Evolutionary conservation across 1,140 invertebrate genomes (phyloP), one percentile per base, ranked within the genome.

Genomic region (Tetraneura akinire): DNA sequence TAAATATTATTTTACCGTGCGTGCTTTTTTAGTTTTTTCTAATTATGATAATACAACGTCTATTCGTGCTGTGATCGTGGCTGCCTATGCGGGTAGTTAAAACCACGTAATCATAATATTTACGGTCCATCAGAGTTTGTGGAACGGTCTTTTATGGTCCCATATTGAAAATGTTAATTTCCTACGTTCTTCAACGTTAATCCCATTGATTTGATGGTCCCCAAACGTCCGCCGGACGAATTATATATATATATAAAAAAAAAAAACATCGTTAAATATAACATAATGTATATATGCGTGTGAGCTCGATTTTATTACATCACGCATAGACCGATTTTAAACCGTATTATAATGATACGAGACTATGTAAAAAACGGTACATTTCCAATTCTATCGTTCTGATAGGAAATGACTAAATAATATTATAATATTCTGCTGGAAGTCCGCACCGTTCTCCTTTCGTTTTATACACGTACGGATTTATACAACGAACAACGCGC

Each of bases 151-250:
- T 74, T 53, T 74, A 73, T 29, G 13, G 14, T 13, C n/a, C n/a
- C n/a, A 37, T 8, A 45, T 68, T 68, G 37, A 68, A 66, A 45
- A 68, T 68, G 64, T 68, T 68, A 68, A 68, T 68, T 68, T 45
- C n/a, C 37, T 68, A 23, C 64, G 21, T 68, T 32, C 11, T 68
- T 42, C 21, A 66, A n/a, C 23, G 64, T 68, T 68, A 68, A 45
- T 68, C 37, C 37, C 14, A 45, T 68, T 42, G 64, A 45, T 68
- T 68, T 21, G n/a, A 37, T 18, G 29, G 29, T 71, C 47, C 47
- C n/a, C 71, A 57, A 51, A 74, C 42, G 71, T 51, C 42, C 64
- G n/a, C 21, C n/a, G 14, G 32, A 62, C 18, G 60, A n/a, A 42
- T 45, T 45, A 68, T n/a, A n/a, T n/a, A n/a, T n/a, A n/a, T n/a